Evolutionary conservation across 37 sponge, comb jelly and placozoan genomes (phyloP).

Genomic region (Hexactinellida sp.): DNA sequence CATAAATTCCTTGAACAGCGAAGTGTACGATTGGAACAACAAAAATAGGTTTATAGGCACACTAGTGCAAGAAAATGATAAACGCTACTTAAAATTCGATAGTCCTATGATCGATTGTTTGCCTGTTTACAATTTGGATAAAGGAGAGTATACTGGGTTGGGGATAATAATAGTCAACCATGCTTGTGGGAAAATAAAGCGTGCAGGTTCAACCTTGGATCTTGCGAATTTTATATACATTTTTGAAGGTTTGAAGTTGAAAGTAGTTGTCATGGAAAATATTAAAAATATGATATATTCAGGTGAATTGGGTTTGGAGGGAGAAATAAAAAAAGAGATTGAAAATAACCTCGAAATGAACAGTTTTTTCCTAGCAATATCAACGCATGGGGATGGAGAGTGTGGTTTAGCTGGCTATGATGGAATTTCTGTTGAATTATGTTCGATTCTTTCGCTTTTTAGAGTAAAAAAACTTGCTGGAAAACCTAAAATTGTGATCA

Average conservation of each 20-base stretch:
- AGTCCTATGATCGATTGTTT: not conserved
- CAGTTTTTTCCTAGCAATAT: not conserved
- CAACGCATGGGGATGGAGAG: not conserved
- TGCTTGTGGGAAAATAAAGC: not conserved
- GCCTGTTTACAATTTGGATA: not conserved
- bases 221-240: not conserved
- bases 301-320: not conserved
- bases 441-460: not conserved
- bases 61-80: not conserved
- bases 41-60: not conserved
- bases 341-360: not conserved
- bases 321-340: not conserved
- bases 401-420: not conserved
- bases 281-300: not conserved
- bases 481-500: not conserved
- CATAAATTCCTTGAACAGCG: no score
- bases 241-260: not conserved
- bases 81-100: not conserved
- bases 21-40: not conserved
- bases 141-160: not conserved
- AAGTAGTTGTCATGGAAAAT: not conserved
- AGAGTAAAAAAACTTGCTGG: not conserved
- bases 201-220: not conserved
- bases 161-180: not conserved
- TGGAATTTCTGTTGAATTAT: not conserved